Conservation (phyloP, 2,888 invertebrate genomes). For the Acleris holmiana region DNA sequence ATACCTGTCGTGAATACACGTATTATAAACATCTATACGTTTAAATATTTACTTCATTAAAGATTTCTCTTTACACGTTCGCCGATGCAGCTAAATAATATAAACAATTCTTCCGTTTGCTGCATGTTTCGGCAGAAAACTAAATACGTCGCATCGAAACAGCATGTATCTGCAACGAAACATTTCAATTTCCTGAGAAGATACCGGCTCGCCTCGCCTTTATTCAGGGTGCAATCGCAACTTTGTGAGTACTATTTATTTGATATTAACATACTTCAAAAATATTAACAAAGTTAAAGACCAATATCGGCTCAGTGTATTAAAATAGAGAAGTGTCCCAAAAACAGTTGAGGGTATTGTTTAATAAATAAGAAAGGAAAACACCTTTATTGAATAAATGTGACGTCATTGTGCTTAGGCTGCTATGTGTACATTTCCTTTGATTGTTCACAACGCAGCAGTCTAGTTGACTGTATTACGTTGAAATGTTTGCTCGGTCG, state of each 20-base stretch:
- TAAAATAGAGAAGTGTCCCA: too few relatives aligned
- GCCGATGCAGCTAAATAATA: background rate
- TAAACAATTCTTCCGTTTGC: background rate
- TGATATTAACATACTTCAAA: background rate
- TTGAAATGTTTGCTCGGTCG: slow-evolving; percentile 42
- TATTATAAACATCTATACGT: too few relatives aligned
- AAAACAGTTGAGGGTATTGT: background rate
- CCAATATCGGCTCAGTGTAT: too few relatives aligned
- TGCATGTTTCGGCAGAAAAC: slow-evolving; percentile 12
- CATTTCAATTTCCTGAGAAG: slow-evolving; percentile 49
- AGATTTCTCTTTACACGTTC: too few relatives aligned
- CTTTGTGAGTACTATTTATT: slow-evolving; percentile 35
- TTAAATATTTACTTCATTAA: too few relatives aligned
- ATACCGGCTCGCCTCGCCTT: slow-evolving; percentile 40
- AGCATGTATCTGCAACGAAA: slow-evolving; percentile 40
- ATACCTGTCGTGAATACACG: too few relatives aligned
- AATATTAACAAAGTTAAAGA: background rate
- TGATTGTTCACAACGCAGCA: slow-evolving; percentile 33
- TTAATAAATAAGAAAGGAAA: background rate
- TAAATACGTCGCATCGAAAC: slow-evolving; percentile 30
- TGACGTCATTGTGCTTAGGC: slow-evolving; percentile 9
- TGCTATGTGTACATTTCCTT: slow-evolving; percentile 19
- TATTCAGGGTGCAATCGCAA: slow-evolving; percentile 34
- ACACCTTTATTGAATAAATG: slow-evolving; percentile 11
- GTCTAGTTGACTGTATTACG: slow-evolving; percentile 39